Evolutionary conservation across 2,797 vertebrate genomes (phyloP), one percentile per base, ranked within the genome.

Genomic region (Amphiprion clarkii): DNA sequence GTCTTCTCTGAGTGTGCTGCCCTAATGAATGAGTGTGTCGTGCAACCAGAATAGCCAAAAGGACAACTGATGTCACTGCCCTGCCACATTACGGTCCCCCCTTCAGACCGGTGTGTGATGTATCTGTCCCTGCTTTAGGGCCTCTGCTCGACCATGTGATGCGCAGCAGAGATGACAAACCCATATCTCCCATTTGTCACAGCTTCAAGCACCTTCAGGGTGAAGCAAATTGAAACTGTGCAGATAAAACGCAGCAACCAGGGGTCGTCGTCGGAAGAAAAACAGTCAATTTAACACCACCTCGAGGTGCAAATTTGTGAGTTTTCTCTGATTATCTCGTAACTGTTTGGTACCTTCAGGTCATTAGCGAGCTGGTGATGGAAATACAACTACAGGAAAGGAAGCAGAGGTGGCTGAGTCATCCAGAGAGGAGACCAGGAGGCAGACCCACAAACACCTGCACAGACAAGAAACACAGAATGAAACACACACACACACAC

Each of bases 401-500:
- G 70, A 76, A 64, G 67, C 52, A 68, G 68, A 79, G 74, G 46
- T 16, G 64, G 79, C 69, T 82, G 78, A 87, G 69, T 75, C 71
- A 84, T 84, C 62, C 55, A 19, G 17, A 60, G 49, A 62, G 31
- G 68, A 61, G 68, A 42, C 9, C 8, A 68, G 67, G 57, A 72
- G 40, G 59, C 53, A 89, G 66, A 78, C 66, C 59, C 23, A 11
- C 60, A 53, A 33, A 36, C 33, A 19, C 66, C 40, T 1, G 2
- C 6, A 49, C 2, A 33, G 51, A 48, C 48, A 25, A 65, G 44
- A 46, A 46, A 46, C 19, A 14, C 6, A 78, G 55, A 51, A 75
- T 44, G 23, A 76, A 42, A 54, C 53, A 59, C n/a, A 78, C 36
- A 74, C 29, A 65, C 44, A 46, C 69, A 66, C 51, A 16, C 23